Conservation (phyloP, 2,113 vertebrate genomes). For the Odobenus rosmarus region DNA sequence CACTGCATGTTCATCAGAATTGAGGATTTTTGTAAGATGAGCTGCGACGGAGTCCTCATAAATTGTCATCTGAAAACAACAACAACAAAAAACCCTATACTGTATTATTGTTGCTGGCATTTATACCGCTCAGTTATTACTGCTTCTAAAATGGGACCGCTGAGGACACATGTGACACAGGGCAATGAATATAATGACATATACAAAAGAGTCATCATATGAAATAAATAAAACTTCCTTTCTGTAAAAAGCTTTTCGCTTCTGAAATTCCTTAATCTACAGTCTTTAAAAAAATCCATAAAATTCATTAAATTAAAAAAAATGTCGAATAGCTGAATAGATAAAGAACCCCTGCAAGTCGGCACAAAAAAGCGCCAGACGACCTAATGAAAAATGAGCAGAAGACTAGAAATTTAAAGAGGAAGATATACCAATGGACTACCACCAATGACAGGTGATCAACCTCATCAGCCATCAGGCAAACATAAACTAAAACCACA, state of each 20-base stretch:
- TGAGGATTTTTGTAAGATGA: constrained; percentile 98
- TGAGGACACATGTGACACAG: neutral
- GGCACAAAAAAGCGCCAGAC: neutral
- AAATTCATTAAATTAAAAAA: neutral
- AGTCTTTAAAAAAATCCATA: neutral
- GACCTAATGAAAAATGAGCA: neutral
- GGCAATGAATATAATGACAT: neutral
- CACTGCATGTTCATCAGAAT: constrained; percentile 96
- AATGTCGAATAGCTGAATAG: neutral
- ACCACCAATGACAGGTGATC: neutral
- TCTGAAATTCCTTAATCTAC: neutral
- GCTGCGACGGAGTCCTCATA: constrained; percentile 97
- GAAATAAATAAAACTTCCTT: neutral
- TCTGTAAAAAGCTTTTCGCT: neutral
- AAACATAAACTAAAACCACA: neutral
- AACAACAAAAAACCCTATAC: neutral
- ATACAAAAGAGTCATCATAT: neutral
- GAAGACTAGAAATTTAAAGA: neutral
- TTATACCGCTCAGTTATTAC: neutral
- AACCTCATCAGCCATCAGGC: neutral
- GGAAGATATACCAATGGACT: neutral
- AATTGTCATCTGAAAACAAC: constrained; percentile 91
- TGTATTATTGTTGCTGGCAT: constrained; percentile 17
- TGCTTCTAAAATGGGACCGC: neutral
- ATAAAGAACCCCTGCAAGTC: neutral